Base-by-base conservation (phyloP, 2,888 invertebrate genomes). In the Mesorhabditis spiculigera region DNA sequence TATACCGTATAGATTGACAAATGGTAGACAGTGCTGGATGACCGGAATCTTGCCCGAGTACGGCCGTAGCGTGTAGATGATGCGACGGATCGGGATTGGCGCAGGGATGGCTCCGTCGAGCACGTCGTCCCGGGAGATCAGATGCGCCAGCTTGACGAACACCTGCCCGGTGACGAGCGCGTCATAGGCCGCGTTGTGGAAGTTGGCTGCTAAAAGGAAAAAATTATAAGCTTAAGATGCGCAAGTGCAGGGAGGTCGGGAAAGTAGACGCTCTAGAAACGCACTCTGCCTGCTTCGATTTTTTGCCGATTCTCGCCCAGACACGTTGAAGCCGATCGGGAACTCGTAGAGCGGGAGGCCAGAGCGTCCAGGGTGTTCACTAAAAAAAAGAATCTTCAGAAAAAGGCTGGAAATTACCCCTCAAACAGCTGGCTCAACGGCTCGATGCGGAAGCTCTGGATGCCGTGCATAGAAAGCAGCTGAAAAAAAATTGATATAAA, bases 151-250 rank as follows among this genome's bases (percentile, higher is more conserved):
- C n/a, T 50, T 50, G 10, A 50, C 58, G n/a, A 50, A 50, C 10
- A n/a, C 58, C n/a, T 50, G 58, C 58, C 58, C 58, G 58, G 58
- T 50, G 10, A 50, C 58, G 10, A 50, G n/a, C 8, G 58, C 58
- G n/a, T 50, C 58, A 3, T 50, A 50, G 58, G 58, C 58, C 58
- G 58, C 58, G n/a, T 50, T 50, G 58, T 50, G 58, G n/a, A 50
- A 50, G 58, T 10, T 50, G 8, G 58, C n/a, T 50, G 10, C 58
- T 50, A 50, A 50, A 50, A 50, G 8, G 58, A 50, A n/a, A 50
- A 50, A 13, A n/a, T 50, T 13, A 50, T n/a, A 50, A n/a, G 10
- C 8, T 50, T 1, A 50, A 28, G 28, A 28, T 28, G 3, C 28
- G 1, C 28, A 28, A 28, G 28, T 28, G 1, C 28, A 28, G 28